These are phyloP conservation scores for Axinella damicornis DNA, from an alignment of 37 sponge, comb jelly and placozoan genomes.

Conservation along the genomic window DNA sequence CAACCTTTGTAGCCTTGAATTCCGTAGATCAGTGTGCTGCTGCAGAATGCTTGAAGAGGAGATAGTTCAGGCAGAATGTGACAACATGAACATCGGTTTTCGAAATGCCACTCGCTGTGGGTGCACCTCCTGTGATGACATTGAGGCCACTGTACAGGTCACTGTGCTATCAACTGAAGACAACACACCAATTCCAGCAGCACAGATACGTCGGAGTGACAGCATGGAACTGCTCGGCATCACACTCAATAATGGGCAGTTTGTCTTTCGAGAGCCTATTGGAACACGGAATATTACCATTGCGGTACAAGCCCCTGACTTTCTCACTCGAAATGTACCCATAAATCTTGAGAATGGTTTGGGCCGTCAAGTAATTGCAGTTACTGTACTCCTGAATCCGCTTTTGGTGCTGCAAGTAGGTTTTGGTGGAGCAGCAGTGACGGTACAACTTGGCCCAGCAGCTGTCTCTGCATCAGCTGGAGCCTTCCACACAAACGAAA, in stretches of 20 bases:
- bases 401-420: background rate
- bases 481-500: background rate
- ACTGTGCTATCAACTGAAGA: background rate
- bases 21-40: constrained; percentile 32
- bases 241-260: background rate
- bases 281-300: background rate
- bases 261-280: background rate
- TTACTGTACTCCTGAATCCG: background rate
- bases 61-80: background rate
- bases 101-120: constrained; percentile 1
- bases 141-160: background rate
- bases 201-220: background rate
- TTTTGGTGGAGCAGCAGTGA: background rate
- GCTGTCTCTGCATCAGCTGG: constrained; percentile 7
- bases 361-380: background rate
- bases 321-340: no score
- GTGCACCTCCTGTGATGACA: constrained; percentile 24
- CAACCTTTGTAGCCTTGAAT: no score
- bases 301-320: background rate
- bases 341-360: background rate
- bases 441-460: background rate
- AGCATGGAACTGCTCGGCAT: constrained; percentile 4
- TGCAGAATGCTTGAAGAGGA: background rate
- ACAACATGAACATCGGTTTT: background rate
- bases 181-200: background rate